Evolutionary conservation across 2,797 vertebrate species (phyloP), one percentile per base, ranked within the genome.

Genomic region (Limnodromus scolopaceus): DNA sequence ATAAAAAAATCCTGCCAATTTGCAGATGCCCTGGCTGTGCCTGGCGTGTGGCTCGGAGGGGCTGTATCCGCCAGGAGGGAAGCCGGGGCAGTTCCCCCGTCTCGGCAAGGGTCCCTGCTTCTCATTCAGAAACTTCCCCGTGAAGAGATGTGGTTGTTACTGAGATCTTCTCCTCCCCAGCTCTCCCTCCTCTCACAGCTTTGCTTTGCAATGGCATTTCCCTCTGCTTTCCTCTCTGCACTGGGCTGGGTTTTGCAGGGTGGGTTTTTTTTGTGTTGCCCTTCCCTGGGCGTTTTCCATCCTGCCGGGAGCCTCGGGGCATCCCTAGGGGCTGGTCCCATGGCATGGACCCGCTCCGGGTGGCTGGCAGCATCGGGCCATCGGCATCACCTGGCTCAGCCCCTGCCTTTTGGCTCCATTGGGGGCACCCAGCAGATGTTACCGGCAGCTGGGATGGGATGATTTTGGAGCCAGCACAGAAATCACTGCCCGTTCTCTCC

Each of bases 71-170:
- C 81, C 55, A 7, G 57, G 39, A 64, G 69, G 65, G 3, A 13
- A 19, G 34, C 43, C 6, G 8, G 77, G 75, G 80, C 72, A 65
- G 32, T 89, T 89, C 66, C 77, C 74, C 81, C 60, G 2, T 43
- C 86, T 66, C 48, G 4, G 84, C 69, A 11, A 80, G 34, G 49
- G 38, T 65, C 76, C 48, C 60, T 9, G 17, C 8, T 84, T 17
- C 89, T 92, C 74, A 2, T 24, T 92, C 25, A 57, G 60, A 94
- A 97, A 97, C 45, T 96, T 97, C 89, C 78, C 64, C 1, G 53
- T 5, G 34, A 43, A 80, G 75, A 80, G 84, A 82, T 79, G 87
- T 23, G 34, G 64, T 25, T 48, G 58, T 89, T 79, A 1, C 0
- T 6, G 66, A 36, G 63, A 75, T 77, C 69, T 64, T 58, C 48